Evolutionary conservation across 2,797 vertebrate species (phyloP).

Genomic region (Oreonectes daqikongensis): DNA sequence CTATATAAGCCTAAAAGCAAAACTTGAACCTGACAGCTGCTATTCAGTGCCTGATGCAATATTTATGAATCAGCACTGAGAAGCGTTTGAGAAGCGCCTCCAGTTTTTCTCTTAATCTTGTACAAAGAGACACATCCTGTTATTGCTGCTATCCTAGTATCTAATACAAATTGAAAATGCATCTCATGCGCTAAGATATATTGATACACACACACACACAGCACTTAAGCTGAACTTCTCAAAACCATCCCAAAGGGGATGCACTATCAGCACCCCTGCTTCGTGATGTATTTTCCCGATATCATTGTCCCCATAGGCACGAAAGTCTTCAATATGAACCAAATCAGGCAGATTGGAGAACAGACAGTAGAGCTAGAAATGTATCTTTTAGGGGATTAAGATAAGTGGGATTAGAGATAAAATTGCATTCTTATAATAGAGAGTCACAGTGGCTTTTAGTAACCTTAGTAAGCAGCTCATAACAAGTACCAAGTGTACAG

Average conservation of each 20-base stretch:
- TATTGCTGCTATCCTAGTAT: background rate
- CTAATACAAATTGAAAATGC: background rate
- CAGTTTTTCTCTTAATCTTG: background rate
- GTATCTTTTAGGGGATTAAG: background rate
- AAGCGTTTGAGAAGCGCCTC: constrained; percentile 15
- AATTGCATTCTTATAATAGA: background rate
- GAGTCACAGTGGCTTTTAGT: background rate
- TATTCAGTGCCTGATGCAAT: constrained; percentile 2
- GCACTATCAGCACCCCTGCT: too few species aligned
- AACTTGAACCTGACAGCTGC: constrained; percentile 18
- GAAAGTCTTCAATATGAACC: too few species aligned
- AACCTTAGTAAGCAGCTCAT: background rate
- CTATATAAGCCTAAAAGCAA: background rate
- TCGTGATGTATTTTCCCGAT: too few species aligned
- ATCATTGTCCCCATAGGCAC: too few species aligned
- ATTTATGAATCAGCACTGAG: constrained; percentile 29
- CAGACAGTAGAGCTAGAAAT: too few species aligned
- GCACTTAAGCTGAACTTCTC: background rate
- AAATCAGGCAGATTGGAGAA: too few species aligned
- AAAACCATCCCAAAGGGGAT: background rate
- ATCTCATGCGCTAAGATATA: background rate
- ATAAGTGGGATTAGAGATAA: background rate
- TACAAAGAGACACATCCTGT: background rate
- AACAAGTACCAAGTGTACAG: background rate
- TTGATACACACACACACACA: background rate